Evolutionary conservation across 1,140 invertebrate genomes (phyloP).

Genomic region (Melanaphis sacchari): DNA sequence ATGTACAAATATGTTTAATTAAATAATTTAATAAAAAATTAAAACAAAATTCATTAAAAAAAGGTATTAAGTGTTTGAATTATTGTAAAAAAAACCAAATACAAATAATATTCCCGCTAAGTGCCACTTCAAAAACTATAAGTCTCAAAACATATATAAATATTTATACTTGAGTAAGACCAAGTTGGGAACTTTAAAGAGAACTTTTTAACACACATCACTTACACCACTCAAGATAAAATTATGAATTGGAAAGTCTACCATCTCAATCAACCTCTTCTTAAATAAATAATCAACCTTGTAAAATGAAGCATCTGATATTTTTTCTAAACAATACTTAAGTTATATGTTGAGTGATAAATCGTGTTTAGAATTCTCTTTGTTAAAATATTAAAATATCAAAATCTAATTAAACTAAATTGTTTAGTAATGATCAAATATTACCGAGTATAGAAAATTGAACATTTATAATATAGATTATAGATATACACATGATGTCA

Average conservation of each 20-base stretch:
- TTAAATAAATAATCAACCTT: not conserved
- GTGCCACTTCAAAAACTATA: too few relatives aligned
- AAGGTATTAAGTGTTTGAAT: too few relatives aligned
- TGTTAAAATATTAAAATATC: not conserved
- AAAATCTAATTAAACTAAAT: not conserved
- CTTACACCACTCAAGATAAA: not conserved
- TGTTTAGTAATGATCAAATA: not conserved
- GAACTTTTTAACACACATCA: not conserved
- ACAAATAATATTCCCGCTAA: too few relatives aligned
- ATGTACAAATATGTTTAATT: too few relatives aligned
- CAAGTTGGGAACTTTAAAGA: not conserved
- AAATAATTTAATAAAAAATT: too few relatives aligned
- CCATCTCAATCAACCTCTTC: not conserved
- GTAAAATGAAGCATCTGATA: too few relatives aligned
- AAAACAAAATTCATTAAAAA: too few relatives aligned
- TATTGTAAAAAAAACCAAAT: too few relatives aligned
- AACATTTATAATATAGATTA: too few relatives aligned
- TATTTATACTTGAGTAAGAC: not conserved
- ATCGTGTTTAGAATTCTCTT: not conserved
- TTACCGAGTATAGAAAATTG: too few relatives aligned
- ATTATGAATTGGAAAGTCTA: not conserved
- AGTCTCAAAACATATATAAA: not conserved
- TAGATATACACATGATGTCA: too few relatives aligned
- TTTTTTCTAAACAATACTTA: not conserved
- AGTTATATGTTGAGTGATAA: not conserved